Evolutionary conservation across 2,797 vertebrate species (phyloP).

Genomic region (Protosalanx chinensis): DNA sequence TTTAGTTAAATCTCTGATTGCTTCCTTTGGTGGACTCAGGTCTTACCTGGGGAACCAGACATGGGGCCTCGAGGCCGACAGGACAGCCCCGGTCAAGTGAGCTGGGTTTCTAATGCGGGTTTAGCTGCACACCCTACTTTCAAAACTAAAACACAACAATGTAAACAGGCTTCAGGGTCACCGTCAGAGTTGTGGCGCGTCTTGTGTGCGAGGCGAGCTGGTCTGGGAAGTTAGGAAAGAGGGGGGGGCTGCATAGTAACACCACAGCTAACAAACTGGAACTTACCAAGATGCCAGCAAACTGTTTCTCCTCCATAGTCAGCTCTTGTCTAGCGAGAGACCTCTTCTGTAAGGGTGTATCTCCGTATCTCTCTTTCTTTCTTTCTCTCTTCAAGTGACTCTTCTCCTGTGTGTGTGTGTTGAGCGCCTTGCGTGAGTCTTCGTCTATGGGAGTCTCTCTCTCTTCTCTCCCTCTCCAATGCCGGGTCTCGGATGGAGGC

Average conservation of each 20-base stretch:
- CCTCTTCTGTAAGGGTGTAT: constrained; percentile 57
- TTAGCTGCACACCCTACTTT: too few species aligned
- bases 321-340: constrained; percentile 36
- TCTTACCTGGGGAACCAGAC: too few species aligned
- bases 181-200: too few species aligned
- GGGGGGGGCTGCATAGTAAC: constrained; percentile 12
- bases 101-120: too few species aligned
- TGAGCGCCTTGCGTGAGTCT: constrained; percentile 30
- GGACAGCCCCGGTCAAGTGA: too few species aligned
- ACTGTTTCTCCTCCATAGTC: constrained; percentile 78
- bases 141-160: too few species aligned
- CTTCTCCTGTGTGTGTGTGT: constrained; percentile 25
- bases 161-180: too few species aligned
- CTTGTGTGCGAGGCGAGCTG: neutral
- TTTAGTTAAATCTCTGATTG: too few species aligned
- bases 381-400: constrained; percentile 37
- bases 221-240: neutral
- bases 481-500: constrained; percentile 57
- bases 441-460: constrained; percentile 42
- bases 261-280: neutral
- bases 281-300: constrained; percentile 76
- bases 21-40: too few species aligned
- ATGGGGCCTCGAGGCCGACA: too few species aligned
- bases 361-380: constrained; percentile 57
- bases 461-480: constrained; percentile 45